Percentiles rank a stretch among this genome's conserved stretches.
Evolutionary conservation across 2,888 invertebrate genomes (phyloP).

Genomic region (Zygogramma bicolorata): DNA sequence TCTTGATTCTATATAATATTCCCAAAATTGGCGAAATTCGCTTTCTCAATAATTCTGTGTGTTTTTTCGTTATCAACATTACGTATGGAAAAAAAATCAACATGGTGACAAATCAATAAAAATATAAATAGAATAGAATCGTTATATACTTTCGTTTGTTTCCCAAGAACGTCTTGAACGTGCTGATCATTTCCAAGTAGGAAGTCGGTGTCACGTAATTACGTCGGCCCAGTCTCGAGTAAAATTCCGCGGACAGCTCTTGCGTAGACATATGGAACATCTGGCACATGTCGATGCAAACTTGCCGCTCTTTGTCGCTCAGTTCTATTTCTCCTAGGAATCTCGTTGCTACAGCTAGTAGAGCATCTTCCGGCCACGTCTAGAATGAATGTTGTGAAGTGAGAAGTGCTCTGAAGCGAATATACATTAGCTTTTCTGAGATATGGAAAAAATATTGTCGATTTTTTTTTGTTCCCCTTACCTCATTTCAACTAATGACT

Average conservation of each 20-base stretch:
- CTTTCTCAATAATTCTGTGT: too few species aligned
- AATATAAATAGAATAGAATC: too few species aligned
- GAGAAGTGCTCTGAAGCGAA: too few species aligned
- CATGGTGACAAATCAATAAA: too few species aligned
- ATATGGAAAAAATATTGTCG: too few species aligned
- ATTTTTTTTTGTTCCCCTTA: too few species aligned
- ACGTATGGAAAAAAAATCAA: not conserved
- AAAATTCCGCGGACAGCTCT: conserved; percentile 76
- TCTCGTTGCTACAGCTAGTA: conserved; percentile 87
- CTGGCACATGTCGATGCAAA: conserved; percentile 91
- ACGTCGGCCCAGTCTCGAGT: conserved; percentile 75
- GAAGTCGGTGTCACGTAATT: conserved; percentile 96
- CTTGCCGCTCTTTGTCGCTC: conserved; percentile 77
- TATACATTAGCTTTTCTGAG: too few species aligned
- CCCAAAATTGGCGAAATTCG: too few species aligned
- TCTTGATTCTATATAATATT: too few species aligned
- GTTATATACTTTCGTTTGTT: conserved; percentile 79
- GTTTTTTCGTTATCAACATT: too few species aligned
- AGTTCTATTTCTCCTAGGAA: conserved; percentile 87
- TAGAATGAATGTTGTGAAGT: conserved; percentile 58
- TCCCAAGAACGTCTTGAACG: conserved; percentile 83
- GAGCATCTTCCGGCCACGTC: conserved; percentile 94
- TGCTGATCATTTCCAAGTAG: conserved; percentile 90
- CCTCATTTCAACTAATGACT: too few species aligned
- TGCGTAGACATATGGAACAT: conserved; percentile 89